Evolutionary conservation across 2,113 vertebrate genomes (phyloP), one percentile per base, ranked within the genome.

Genomic region (Mionectes macconnelli): DNA sequence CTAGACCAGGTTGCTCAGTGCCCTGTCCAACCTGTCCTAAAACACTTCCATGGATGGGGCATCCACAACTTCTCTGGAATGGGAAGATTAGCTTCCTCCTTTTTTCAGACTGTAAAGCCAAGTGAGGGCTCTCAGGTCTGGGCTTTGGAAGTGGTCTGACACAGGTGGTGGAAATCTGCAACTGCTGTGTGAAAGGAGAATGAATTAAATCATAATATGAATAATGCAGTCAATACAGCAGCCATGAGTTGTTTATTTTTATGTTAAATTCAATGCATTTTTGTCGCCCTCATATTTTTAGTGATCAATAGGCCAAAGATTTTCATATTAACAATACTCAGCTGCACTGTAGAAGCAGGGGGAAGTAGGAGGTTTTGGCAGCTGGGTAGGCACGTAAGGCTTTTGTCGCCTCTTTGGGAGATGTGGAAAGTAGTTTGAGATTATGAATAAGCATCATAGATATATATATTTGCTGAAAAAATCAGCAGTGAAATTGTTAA

Each of bases 181-280:
- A 73, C 73, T 70, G 60, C 89, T 63, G 60, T 0, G 0, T 20
- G 60, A 44, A 84, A 93, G 52, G 80, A 15, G 0, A 93, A 96
- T 37, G 93, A 95, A 96, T 96, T 95, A 93, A 94, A 96, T 90
- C 68, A 72, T 89, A 87, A 89, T 91, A 93, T 68, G 91, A 96
- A 94, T 89, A 97, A 96, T 84, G 87, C 87, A 94, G 96, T 96
- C 95, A 92, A 95, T 95, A 95, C 89, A 57, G 91, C 89, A 91
- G 87, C 89, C 74, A 93, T 64, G 96, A 96, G 96, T 95, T 97
- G 96, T 97, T 96, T 96, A 97, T 97, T 97, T 97, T 96, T 96
- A 97, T 95, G 93, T 96, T 96, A 96, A 96, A 96, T 97, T 95
- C 96, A 96, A 96, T 97, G 94, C 89, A 73, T 96, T 97, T 97